Evolutionary conservation across 2,797 vertebrate genomes (phyloP), one percentile per base, ranked within the genome.

Genomic region (Phylloscopus collybita): DNA sequence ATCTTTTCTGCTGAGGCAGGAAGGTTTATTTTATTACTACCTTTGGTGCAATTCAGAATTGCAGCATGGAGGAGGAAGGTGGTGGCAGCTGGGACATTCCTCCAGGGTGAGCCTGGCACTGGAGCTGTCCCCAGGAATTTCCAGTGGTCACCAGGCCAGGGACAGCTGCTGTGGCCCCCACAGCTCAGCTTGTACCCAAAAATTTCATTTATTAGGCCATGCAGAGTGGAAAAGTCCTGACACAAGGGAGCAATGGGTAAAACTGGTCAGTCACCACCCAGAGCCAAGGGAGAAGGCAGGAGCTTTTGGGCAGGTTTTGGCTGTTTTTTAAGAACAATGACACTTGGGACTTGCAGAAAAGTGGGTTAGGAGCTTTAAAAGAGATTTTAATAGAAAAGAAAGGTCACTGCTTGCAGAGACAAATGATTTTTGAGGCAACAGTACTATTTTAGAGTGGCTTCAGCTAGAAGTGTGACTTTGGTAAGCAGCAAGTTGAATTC

Each of bases 301-400:
- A 72, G 65, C 34, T 50, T 69, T 27, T 20, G 66, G 40, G 53
- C 17, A 45, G 40, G 3, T 56, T 61, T 79, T 42, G 27, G 26
- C 30, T 82, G 1, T n/a, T 62, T 14, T 40, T 40, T 40, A 42
- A 80, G 72, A 34, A 18, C 8, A 36, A 23, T 0, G 0, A 30
- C 4, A 12, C 16, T 53, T 81, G 90, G 26, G 45, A 64, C 57
- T 51, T 32, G 25, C 18, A 88, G 75, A n/a, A 34, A 61, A 80
- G 45, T 7, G 60, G 54, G 47, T 14, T 61, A 62, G 45, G 86
- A 72, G 49, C 11, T 66, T 38, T 29, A 10, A 75, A 86, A 74
- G 54, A 32, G 13, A 32, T n/a, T 54, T 72, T 11, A 38, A 34
- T 9, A 34, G 23, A 40, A 75, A 76, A 60, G 21, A 69, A 76